These are phyloP conservation scores for Emydocephalus ijimae DNA, from an alignment of 2,113 vertebrate genomes.

Conservation along the genomic window DNA sequence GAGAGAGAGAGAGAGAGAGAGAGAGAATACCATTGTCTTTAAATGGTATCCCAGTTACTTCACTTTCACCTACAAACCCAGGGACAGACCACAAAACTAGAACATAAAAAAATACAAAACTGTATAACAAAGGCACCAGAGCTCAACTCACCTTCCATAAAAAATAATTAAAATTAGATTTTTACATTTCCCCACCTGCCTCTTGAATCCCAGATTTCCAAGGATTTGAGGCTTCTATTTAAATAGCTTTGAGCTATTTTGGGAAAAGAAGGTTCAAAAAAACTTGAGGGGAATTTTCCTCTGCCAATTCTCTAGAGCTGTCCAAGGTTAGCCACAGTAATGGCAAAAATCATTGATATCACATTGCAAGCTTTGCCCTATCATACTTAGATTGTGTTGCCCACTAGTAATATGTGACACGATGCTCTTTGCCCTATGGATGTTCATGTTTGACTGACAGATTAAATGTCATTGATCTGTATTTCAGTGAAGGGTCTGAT, in stretches of 20 bases:
- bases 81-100: not conserved
- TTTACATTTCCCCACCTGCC: not conserved
- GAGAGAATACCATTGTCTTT: not conserved
- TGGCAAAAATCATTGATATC: not conserved
- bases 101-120: not conserved
- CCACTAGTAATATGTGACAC: not conserved
- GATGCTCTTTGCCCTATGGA: not conserved
- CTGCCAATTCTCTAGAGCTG: not conserved
- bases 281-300: not conserved
- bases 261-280: not conserved
- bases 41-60: not conserved
- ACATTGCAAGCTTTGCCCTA: not conserved
- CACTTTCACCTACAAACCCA: not conserved
- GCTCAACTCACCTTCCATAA: not conserved
- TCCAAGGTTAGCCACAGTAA: not conserved
- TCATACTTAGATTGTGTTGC: not conserved
- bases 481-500: not conserved
- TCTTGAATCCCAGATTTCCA: not conserved
- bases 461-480: not conserved
- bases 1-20: too few relatives aligned
- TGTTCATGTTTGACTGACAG: not conserved
- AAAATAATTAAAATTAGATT: not conserved
- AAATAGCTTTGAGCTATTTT: not conserved
- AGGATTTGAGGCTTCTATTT: not conserved
- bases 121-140: not conserved